A percentile compares a stretch with the other conserved stretches of the same genome.
Conservation (phyloP, 2,888 invertebrate species). For the Metacarcinus magister region DNA sequence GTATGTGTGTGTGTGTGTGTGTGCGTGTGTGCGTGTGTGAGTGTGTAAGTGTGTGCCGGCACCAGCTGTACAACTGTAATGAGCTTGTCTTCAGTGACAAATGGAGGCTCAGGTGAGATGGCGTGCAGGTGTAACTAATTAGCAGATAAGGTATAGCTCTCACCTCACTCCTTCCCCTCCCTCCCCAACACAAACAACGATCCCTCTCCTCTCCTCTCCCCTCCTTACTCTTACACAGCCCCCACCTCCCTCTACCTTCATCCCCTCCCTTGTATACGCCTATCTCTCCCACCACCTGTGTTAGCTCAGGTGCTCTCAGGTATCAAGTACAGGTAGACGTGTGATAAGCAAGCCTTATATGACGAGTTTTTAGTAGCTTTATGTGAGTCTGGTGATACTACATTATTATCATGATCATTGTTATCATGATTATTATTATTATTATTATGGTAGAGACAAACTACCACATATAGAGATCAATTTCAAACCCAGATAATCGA, state of each 20-base stretch:
- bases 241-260: background rate
- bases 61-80: background rate
- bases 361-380: background rate
- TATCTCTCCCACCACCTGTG: background rate
- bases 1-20: constrained; percentile 45
- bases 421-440: background rate
- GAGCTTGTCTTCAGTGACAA: constrained; percentile 26
- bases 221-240: background rate
- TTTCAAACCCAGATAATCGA: too few relatives aligned
- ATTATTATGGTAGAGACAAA: background rate
- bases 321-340: background rate
- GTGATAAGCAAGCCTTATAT: background rate
- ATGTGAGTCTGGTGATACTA: background rate
- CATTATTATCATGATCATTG: background rate
- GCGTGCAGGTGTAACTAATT: constrained; percentile 48
- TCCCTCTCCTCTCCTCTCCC: background rate
- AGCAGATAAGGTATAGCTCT: constrained; percentile 33
- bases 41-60: background rate
- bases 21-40: background rate
- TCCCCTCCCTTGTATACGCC: background rate
- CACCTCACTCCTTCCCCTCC: background rate
- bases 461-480: background rate
- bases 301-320: background rate
- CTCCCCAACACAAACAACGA: background rate
- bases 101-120: constrained; percentile 15